Evolutionary conservation across 2,113 vertebrate species (phyloP).

Genomic region (Theristicus caerulescens): DNA sequence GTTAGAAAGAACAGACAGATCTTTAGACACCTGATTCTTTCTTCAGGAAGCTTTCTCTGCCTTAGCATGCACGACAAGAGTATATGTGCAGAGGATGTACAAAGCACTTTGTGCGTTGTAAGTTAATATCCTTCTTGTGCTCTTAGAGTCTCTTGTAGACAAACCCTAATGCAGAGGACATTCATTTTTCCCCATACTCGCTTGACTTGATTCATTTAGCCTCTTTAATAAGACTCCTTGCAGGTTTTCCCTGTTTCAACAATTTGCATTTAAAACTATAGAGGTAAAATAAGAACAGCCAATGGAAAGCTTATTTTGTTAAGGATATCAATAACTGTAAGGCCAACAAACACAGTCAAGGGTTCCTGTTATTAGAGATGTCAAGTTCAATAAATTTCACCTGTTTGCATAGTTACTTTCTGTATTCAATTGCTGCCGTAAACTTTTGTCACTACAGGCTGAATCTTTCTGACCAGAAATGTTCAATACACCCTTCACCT

Average conservation of each 20-base stretch:
- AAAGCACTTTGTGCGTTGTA: not conserved
- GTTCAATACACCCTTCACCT: not conserved
- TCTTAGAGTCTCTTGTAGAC: not conserved
- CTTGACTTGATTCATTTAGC: not conserved
- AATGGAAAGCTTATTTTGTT: not conserved
- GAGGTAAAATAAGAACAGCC: not conserved
- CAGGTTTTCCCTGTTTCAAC: not conserved
- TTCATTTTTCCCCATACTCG: not conserved
- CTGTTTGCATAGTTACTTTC: not conserved
- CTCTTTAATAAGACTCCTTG: not conserved
- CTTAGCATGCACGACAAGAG: not conserved
- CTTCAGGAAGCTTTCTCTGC: not conserved
- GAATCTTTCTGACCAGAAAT: not conserved
- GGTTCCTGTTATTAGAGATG: not conserved
- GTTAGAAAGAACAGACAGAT: not conserved
- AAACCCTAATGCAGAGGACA: not conserved
- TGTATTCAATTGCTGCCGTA: not conserved
- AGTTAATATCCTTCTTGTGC: not conserved
- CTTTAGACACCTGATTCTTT: accelerated
- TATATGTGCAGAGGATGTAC: accelerated
- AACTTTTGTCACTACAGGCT: not conserved
- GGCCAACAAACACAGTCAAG: not conserved
- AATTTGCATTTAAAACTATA: not conserved
- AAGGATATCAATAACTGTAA: not conserved
- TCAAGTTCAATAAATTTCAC: not conserved